A percentile compares a stretch with the other conserved stretches of the same genome.
These are phyloP conservation scores for Lepidurus packardi DNA, from an alignment of 1,140 invertebrate genomes.

Conservation along the genomic window DNA sequence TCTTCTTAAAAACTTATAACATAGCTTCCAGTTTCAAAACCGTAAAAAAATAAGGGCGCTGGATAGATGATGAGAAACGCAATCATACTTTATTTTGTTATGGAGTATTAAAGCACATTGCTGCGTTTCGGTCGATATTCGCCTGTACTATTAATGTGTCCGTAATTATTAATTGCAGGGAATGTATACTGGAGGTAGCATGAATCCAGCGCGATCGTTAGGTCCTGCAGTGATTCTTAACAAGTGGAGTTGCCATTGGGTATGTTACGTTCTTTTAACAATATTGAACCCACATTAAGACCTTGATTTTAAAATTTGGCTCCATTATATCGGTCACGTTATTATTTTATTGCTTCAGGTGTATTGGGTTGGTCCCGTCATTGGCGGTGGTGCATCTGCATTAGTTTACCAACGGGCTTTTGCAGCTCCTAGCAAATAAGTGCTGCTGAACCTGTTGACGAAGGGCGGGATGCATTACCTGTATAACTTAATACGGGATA, in stretches of 20 bases:
- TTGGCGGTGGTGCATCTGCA: constrained; percentile 69
- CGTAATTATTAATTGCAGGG: constrained; percentile 49
- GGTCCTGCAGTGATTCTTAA: constrained; percentile 75
- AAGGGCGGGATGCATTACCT: constrained; percentile 43
- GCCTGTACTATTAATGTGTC: neutral
- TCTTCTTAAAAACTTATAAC: too few relatives aligned
- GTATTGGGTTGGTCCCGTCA: constrained; percentile 79
- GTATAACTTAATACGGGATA: constrained; percentile 25
- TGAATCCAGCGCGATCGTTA: constrained; percentile 83
- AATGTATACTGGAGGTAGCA: constrained; percentile 75
- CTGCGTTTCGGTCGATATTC: neutral
- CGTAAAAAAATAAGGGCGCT: too few relatives aligned
- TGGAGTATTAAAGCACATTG: neutral
- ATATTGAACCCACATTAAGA: too few relatives aligned
- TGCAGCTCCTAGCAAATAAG: constrained; percentile 50
- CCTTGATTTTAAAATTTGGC: too few relatives aligned
- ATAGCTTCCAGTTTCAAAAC: too few relatives aligned
- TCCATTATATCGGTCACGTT: too few relatives aligned
- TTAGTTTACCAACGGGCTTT: constrained; percentile 71
- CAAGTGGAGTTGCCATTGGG: constrained; percentile 73
- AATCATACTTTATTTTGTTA: too few relatives aligned
- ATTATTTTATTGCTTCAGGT: constrained; percentile 50
- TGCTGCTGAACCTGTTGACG: constrained; percentile 43
- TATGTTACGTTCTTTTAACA: constrained; percentile 47
- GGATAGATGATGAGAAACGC: too few relatives aligned